These are phyloP conservation scores for Colaptes auratus DNA, from an alignment of 2,113 vertebrate species.

Conservation along the genomic window DNA sequence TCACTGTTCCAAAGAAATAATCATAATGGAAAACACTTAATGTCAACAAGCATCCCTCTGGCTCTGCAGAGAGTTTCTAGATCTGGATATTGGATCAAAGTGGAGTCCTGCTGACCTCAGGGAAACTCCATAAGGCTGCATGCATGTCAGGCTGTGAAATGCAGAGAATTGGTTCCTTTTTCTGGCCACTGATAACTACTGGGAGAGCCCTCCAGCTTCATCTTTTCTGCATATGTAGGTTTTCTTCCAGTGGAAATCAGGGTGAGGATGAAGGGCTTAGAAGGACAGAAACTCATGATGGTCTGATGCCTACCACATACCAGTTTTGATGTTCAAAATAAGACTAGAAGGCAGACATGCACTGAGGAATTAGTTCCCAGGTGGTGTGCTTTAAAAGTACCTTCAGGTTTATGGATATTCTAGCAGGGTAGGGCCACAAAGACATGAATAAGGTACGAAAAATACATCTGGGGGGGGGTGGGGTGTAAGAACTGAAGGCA, in stretches of 20 bases:
- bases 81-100: neutral
- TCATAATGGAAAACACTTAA: neutral
- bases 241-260: neutral
- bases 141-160: neutral
- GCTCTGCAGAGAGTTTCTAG: no score
- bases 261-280: neutral
- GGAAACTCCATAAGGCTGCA: neutral
- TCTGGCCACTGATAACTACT: neutral
- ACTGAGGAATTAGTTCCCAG: neutral
- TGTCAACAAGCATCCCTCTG: neutral
- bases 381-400: neutral
- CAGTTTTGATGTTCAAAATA: neutral
- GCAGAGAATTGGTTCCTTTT: neutral
- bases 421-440: neutral
- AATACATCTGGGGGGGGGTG: neutral
- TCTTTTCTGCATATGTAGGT: neutral
- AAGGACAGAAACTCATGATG: neutral
- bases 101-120: neutral
- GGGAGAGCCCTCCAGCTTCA: neutral
- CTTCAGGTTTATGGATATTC: neutral
- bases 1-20: neutral
- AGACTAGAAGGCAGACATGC: neutral
- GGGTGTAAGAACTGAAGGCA: neutral
- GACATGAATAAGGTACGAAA: neutral
- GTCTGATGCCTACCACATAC: rapidly evolving